phyloP scores from a whole-genome alignment of 2,888 invertebrate species.

The Sminthurides aquaticus region DNA sequence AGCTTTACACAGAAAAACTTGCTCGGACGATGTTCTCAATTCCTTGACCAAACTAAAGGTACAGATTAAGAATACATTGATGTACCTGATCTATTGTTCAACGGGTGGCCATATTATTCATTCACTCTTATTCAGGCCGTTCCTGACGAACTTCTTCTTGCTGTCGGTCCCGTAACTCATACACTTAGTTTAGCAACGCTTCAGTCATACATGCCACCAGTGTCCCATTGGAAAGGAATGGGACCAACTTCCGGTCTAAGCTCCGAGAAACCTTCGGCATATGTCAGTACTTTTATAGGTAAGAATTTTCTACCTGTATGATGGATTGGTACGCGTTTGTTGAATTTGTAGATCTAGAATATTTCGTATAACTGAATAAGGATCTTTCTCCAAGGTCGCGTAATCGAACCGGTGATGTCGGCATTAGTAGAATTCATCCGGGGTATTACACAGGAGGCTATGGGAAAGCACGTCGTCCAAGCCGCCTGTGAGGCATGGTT shows the following conservation, averaged over 20 bases:
- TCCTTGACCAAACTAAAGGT: constrained; percentile 30
- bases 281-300: constrained; percentile 69
- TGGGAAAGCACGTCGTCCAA: constrained; percentile 68
- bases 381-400: background rate
- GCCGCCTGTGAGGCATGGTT: constrained; percentile 82
- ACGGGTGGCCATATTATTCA: too few species aligned
- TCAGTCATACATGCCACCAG: constrained; percentile 70
- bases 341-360: too few species aligned
- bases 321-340: background rate
- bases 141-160: constrained; percentile 62
- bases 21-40: constrained; percentile 38
- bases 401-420: constrained; percentile 66
- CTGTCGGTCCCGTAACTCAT: constrained; percentile 66
- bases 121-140: constrained; percentile 55
- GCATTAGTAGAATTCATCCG: constrained; percentile 57
- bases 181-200: constrained; percentile 71
- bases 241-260: constrained; percentile 49
- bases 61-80: too few species aligned
- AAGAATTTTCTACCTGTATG: constrained; percentile 39
- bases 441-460: constrained; percentile 53
- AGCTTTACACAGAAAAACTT: constrained; percentile 41
- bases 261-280: constrained; percentile 51
- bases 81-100: too few species aligned
- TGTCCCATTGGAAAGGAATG: constrained; percentile 58
- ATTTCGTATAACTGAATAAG: background rate